These are phyloP conservation scores for Pseudolaguvia tuberculata DNA, from an alignment of 2,113 vertebrate species.

Conservation along the genomic window DNA sequence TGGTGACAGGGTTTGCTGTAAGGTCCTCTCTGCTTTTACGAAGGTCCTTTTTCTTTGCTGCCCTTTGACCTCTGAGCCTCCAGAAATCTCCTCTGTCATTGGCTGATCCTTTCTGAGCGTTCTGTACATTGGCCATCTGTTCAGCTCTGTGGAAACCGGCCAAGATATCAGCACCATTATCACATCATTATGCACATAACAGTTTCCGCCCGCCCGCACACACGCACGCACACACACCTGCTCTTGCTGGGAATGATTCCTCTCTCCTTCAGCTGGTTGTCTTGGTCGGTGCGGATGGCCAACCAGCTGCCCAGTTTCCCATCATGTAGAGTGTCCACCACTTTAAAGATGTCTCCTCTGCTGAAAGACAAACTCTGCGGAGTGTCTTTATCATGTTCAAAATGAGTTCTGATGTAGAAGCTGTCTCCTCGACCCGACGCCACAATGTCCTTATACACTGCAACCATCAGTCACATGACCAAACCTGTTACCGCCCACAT, in stretches of 20 bases:
- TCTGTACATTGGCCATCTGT: conserved; percentile 94
- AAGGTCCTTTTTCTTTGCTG: conserved; percentile 87
- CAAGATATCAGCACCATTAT: not conserved
- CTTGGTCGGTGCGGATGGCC: conserved; percentile 78
- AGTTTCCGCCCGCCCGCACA: too few relatives aligned
- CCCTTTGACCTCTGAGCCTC: conserved; percentile 91
- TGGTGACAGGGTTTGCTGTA: conserved; percentile 72
- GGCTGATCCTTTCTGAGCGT: conserved; percentile 77
- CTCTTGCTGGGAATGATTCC: conserved; percentile 96
- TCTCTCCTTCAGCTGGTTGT: conserved; percentile 86
- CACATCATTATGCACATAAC: not conserved
- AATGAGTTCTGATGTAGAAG: conserved; percentile 95
- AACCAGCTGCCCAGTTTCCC: conserved; percentile 96
- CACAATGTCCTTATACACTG: conserved; percentile 93
- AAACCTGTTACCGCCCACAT: not conserved
- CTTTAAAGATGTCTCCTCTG: conserved; percentile 89
- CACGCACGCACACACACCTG: conserved; percentile 70
- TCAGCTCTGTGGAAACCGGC: conserved; percentile 76
- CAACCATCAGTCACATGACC: conserved; percentile 26
- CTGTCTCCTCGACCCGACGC: conserved; percentile 91
- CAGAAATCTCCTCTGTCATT: conserved; percentile 95
- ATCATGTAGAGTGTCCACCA: conserved; percentile 92
- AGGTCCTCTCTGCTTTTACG: conserved; percentile 92
- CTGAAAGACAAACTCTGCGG: conserved; percentile 85
- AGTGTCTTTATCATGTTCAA: conserved; percentile 91